phyloP scores from a whole-genome alignment of 2,113 vertebrate genomes.

The Acanthochromis polyacanthus region DNA sequence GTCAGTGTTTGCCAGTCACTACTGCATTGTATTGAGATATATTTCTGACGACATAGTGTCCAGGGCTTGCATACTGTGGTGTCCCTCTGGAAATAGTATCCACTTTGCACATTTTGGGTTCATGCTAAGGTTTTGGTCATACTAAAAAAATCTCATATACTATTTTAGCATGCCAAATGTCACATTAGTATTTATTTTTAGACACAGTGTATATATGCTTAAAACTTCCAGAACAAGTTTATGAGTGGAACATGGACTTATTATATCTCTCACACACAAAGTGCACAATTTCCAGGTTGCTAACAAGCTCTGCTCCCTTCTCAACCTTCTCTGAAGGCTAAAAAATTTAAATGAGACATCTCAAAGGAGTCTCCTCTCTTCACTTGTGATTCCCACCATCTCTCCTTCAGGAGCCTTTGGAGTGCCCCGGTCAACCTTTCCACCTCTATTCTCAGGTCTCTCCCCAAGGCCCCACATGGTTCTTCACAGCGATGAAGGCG shows the following conservation, averaged over 20 bases:
- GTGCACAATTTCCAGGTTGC: not conserved
- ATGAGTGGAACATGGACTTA: not conserved
- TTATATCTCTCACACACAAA: not conserved
- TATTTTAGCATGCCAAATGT: no score
- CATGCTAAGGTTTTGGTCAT: no score
- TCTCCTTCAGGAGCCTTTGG: conserved; percentile 18
- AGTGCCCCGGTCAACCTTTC: conserved; percentile 16
- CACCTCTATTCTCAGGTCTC: conserved; percentile 22
- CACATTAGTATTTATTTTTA: no score
- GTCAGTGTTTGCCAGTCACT: no score
- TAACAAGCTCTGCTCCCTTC: not conserved
- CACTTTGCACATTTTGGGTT: no score
- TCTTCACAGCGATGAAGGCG: conserved; percentile 31
- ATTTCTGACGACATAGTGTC: no score
- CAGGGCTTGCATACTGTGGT: no score
- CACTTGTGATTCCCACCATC: conserved; percentile 7
- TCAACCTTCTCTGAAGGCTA: not conserved
- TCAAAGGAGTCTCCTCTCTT: conserved; percentile 18
- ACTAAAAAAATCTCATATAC: no score
- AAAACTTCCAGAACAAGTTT: not conserved
- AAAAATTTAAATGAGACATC: conserved; percentile 12
- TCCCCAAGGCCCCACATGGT: conserved; percentile 9
- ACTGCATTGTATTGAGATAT: no score
- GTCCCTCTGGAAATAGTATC: no score
- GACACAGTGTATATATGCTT: not conserved